phyloP scores from a whole-genome alignment of 2,797 vertebrate genomes.

The Urocyon cinereoargenteus region DNA sequence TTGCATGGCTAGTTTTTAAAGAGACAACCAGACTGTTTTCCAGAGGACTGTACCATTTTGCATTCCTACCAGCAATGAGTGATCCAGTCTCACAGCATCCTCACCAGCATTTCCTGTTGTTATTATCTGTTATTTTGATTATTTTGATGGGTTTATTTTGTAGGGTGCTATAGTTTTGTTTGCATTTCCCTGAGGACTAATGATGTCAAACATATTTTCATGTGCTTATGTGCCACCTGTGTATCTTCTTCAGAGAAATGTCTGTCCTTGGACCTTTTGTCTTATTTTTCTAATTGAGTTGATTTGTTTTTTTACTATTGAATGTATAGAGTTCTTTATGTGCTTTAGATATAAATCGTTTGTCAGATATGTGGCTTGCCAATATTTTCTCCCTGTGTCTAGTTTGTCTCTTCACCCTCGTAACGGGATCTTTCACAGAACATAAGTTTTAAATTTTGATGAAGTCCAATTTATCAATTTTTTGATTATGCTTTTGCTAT shows the following conservation, averaged over 20 bases:
- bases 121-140: background rate
- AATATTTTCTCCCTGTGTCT: background rate
- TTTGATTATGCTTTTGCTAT: background rate
- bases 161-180: background rate
- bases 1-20: background rate
- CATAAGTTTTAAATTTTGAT: background rate
- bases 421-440: background rate
- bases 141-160: background rate
- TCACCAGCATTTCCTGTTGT: background rate
- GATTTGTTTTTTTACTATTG: background rate
- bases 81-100: background rate
- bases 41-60: background rate
- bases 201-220: background rate
- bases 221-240: background rate
- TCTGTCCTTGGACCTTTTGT: background rate
- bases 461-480: background rate
- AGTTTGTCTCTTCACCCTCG: background rate
- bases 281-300: background rate
- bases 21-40: background rate
- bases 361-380: background rate
- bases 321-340: background rate
- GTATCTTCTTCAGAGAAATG: background rate
- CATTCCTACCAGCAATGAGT: background rate
- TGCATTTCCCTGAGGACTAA: background rate
- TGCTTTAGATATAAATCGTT: background rate